Evolutionary conservation across 2,888 invertebrate genomes (phyloP), one percentile per base, ranked within the genome.

Genomic region (Sipunculus nudus): DNA sequence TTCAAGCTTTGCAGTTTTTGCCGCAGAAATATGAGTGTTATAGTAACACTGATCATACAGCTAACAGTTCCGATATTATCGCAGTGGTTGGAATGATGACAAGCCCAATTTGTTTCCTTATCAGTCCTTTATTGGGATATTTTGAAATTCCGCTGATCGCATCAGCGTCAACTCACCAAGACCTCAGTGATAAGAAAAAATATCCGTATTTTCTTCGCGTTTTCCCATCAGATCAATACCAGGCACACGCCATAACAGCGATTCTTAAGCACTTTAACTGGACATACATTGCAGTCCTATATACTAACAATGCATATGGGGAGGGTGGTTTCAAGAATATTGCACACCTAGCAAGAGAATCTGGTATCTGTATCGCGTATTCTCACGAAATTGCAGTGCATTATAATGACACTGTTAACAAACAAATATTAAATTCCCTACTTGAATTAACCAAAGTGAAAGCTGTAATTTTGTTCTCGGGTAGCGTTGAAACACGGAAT

Each of bases 311-410:
- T 4, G 31, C 31, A 31, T 53, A 53, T 29, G 53, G 53, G 16
- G 43, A 40, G 4, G 32, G 35, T 23, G 53, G 53, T 2, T 31
- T 53, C 13, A 43, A 41, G 28, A 16, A 31, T 10, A 45, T 53
- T 25, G 25, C 23, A 16, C 41, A 43, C 21, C 39, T 29, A 13
- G 53, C 53, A 16, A 25, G 31, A 3, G 31, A 53, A n/a, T 28
- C 29, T 23, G 53, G 53, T n/a, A 53, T 53, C 28, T 53, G 53
- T 23, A 29, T 53, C 21, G 53, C 53, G 16, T 53, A 53, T 25
- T 43, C 43, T 16, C 2, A 35, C 23, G 39, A 39, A 19, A 19
- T 28, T 52, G n/a, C n/a, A n/a, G n/a, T n/a, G n/a, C n/a, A n/a
- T n/a, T n/a, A n/a, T n/a, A n/a, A n/a, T n/a, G n/a, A n/a, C n/a